Base-by-base conservation (phyloP, 2,888 invertebrate genomes). In the Trachelus tabidus region DNA sequence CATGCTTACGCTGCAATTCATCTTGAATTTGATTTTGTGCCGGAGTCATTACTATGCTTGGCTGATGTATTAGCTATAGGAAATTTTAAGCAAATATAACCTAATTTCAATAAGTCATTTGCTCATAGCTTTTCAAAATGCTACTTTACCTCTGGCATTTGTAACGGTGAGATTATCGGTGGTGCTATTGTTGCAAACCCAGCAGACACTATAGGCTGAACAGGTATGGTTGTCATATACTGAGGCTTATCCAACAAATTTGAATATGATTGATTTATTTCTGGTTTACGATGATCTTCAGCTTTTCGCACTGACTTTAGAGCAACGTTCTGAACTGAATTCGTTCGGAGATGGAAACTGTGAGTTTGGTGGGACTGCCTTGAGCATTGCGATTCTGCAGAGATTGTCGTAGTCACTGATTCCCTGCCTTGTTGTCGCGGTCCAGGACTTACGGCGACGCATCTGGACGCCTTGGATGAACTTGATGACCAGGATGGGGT, bases 1-100 rank as follows among this genome's bases (percentile, higher is more conserved):
- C 96, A 87, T 97, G 97, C 88, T 97, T 97, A 68, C 95, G 94
- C 88, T 97, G 96, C 40, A 91, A 76, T 74, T 91, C 91, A 75
- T 90, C 88, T 76, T 91, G 90, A 75, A 91, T 90, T 80, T 94
- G 94, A 81, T 93, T 93, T 87, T 94, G 94, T 1, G 93, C 92
- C 0, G 93, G 91, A 30, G 93, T 93, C 91, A 94, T 93, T 34
- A 93, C 92, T 40, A 94, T 91, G 40, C 90, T 91, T 78, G 92
- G 90, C 73, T 87, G 90, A 81, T 90, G 89, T 11, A 89, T 79
- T 73, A 89, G 83, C 90, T 90, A 56, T 11, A 69, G 76, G 30
- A 69, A 15, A 15, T 68, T 34, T 33, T 23, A 71, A 56, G 75
- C 3, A 31, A 31, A n/a, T 0, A 3, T 69, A n/a, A 69, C 9